Base-by-base conservation (phyloP, 2,113 vertebrate genomes). In the Salvator merianae region DNA sequence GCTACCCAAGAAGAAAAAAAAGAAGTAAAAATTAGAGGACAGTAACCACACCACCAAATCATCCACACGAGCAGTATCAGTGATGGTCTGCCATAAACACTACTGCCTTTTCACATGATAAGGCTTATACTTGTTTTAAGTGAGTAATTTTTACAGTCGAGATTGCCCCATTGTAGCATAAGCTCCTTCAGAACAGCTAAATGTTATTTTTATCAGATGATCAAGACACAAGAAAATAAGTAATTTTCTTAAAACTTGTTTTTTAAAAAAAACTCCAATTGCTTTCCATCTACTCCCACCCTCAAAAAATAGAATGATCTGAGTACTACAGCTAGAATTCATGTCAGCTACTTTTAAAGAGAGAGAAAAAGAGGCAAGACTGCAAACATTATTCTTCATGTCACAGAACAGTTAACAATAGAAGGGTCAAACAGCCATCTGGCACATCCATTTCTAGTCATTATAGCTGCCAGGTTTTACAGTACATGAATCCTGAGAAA, bases 401-500 rank as follows among this genome's bases (percentile, higher is more conserved):
- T 32, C 7, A 16, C 18, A 50, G 43, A 89, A 79, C 40, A 9
- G 5, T 43, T 59, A 76, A 90, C 90, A 92, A 88, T 0, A 89
- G 28, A 86, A 89, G 28, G 65, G 38, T 72, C 72, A 92, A 82
- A 84, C 0, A 83, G 30, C 28, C 62, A 74, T 66, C 71, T 71
- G 30, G 68, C 82, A 77, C 65, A 76, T 50, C 68, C 71, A 83
- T 87, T 93, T 90, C 86, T 85, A 72, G 24, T 89, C 66, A 88
- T 82, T 91, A 86, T 71, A 69, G 18, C 55, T 79, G 47, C 1
- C 40, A 86, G 5, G 53, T 91, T 92, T 93, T 84, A 84, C 40
- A 86, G 76, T 84, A 91, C 69, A 73, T 81, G 89, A 90, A 89
- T 87, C 78, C 82, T 88, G 63, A 93, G 90, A 87, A 92, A 84